These are phyloP conservation scores for Melieria omissa DNA, from an alignment of 2,888 invertebrate species.

Conservation along the genomic window DNA sequence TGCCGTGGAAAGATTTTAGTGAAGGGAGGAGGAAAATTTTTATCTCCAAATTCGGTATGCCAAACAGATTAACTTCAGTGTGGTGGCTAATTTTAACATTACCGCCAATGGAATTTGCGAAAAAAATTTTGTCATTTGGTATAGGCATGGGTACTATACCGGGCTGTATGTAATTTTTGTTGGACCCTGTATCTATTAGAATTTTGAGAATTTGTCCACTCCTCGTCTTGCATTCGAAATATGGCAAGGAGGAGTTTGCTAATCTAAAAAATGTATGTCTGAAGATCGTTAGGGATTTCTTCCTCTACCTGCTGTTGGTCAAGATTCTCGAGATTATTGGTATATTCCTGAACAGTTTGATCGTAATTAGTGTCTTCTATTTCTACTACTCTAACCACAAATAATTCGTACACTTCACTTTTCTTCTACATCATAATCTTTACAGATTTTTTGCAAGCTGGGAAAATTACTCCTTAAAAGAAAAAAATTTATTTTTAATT, in stretches of 20 bases:
- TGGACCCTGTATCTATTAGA: neutral
- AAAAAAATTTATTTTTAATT: too few relatives aligned
- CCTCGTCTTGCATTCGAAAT: neutral
- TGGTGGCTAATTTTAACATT: neutral
- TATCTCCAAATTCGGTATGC: neutral
- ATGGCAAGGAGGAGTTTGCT: neutral
- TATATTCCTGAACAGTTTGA: neutral
- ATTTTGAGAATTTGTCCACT: slow-evolving; percentile 8
- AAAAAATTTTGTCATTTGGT: neutral
- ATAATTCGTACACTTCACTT: too few relatives aligned
- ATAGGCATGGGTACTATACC: slow-evolving; percentile 7
- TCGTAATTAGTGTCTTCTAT: neutral
- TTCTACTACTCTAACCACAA: too few relatives aligned
- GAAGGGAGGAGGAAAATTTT: neutral
- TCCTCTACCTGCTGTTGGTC: neutral
- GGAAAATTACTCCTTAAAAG: too few relatives aligned
- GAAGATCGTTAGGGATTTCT: neutral
- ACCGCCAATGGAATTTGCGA: slow-evolving; percentile 4
- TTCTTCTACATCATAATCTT: too few relatives aligned
- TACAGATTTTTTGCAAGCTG: neutral
- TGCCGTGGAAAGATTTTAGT: neutral
- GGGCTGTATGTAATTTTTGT: too few relatives aligned
- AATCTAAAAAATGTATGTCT: slow-evolving; percentile 9
- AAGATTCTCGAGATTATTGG: slow-evolving; percentile 7
- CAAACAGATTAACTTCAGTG: neutral